phyloP scores from a whole-genome alignment of 2,797 vertebrate species.

The Mus minutoides region DNA sequence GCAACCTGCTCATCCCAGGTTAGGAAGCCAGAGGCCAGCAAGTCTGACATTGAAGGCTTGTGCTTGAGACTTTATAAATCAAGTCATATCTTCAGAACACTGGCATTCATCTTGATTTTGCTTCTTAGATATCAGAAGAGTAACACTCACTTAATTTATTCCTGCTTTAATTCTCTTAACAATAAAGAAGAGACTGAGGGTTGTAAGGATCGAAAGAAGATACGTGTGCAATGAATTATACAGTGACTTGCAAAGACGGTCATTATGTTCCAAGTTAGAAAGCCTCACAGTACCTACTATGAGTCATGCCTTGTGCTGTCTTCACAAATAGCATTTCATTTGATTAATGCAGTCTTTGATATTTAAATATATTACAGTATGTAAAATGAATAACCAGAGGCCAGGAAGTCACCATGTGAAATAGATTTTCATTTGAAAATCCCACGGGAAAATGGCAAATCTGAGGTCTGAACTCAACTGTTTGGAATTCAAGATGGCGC shows the following conservation, averaged over 20 bases:
- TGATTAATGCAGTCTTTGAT: neutral
- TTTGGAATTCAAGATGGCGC: neutral
- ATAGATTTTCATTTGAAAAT: neutral
- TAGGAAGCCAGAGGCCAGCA: neutral
- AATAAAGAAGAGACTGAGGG: neutral
- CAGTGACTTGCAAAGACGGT: neutral
- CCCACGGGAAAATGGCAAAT: neutral
- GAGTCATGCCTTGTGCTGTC: neutral
- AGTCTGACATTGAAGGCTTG: neutral
- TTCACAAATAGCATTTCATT: neutral
- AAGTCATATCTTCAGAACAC: neutral
- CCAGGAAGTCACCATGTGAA: neutral
- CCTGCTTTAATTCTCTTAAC: neutral
- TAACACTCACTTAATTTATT: neutral
- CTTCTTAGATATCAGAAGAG: constrained; percentile 29
- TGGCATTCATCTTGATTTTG: neutral
- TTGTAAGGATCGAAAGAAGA: constrained; percentile 5
- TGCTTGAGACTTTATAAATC: neutral
- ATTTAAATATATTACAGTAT: constrained; percentile 8
- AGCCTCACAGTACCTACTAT: neutral
- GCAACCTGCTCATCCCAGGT: neutral
- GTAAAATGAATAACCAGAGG: neutral
- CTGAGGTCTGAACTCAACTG: constrained; percentile 11
- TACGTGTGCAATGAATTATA: neutral
- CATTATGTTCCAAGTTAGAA: neutral